Evolutionary conservation across 2,888 invertebrate species (phyloP).

Genomic region (Seira musarum): DNA sequence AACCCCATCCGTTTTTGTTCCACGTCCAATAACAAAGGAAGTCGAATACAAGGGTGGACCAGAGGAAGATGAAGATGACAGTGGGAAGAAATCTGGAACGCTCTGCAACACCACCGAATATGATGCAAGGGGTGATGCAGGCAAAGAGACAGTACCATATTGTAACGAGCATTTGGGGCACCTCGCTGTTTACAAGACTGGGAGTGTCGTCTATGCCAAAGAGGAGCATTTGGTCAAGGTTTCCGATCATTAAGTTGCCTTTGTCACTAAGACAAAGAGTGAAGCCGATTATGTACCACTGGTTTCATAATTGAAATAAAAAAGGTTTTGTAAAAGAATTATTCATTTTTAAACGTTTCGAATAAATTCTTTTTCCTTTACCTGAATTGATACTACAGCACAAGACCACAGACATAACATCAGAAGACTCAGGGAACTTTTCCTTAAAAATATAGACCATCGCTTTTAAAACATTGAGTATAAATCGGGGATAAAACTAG

Average conservation of each 20-base stretch:
- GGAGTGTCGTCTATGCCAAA: slow-evolving; percentile 56
- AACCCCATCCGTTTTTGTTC: slow-evolving; percentile 65
- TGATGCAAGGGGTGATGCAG: slow-evolving; percentile 44
- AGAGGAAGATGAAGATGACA: slow-evolving; percentile 65
- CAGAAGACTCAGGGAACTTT: slow-evolving; percentile 60
- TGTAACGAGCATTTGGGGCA: slow-evolving; percentile 44
- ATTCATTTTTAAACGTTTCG: neutral
- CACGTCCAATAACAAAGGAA: slow-evolving; percentile 67
- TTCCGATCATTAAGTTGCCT: slow-evolving; percentile 60
- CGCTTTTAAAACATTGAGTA: no score
- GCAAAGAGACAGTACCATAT: slow-evolving; percentile 62
- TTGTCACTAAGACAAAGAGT: slow-evolving; percentile 61
- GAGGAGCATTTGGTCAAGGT: slow-evolving; percentile 60
- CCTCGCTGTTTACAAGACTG: slow-evolving; percentile 40
- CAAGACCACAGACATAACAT: slow-evolving; percentile 63
- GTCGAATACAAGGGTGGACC: slow-evolving; percentile 67
- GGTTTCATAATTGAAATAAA: neutral
- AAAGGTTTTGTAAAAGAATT: neutral
- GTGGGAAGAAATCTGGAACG: slow-evolving; percentile 53
- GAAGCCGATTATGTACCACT: slow-evolving; percentile 66
- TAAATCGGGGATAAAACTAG: no score
- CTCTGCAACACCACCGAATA: no score
- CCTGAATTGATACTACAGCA: slow-evolving; percentile 65
- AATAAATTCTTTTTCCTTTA: slow-evolving; percentile 20
- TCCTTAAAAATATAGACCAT: no score